These are phyloP conservation scores for Clarias batrachus DNA, from an alignment of 2,113 vertebrate genomes.

Conservation along the genomic window DNA sequence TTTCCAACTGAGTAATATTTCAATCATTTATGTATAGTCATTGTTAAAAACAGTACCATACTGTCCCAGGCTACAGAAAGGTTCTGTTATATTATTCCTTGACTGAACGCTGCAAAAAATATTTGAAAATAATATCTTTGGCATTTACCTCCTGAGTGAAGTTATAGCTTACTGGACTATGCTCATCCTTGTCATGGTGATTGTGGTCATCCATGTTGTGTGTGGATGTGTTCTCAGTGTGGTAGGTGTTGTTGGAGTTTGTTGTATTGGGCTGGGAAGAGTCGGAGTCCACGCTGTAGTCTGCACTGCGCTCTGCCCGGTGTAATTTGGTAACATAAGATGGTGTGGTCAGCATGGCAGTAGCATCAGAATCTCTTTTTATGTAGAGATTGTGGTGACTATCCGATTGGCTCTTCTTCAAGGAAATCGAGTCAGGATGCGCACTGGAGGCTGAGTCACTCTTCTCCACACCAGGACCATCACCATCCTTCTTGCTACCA, in stretches of 20 bases:
- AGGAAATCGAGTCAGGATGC: background rate
- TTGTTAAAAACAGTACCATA: background rate
- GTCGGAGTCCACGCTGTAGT: constrained; percentile 20
- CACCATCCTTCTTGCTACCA: constrained; percentile 21
- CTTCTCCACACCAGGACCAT: constrained; percentile 35
- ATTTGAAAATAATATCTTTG: background rate
- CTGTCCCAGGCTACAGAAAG: background rate
- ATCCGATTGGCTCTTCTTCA: constrained; percentile 58
- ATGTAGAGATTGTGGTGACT: constrained; percentile 63
- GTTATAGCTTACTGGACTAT: constrained; percentile 1
- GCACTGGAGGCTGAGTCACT: constrained; percentile 21
- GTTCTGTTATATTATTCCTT: background rate
- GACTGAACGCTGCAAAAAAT: background rate
- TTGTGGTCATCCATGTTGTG: constrained; percentile 15
- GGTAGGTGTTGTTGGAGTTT: constrained; percentile 20
- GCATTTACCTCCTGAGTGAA: constrained; percentile 29
- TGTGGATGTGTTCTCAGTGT: background rate
- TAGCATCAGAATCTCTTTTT: constrained; percentile 60
- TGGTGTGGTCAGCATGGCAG: constrained; percentile 28
- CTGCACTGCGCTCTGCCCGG: constrained; percentile 38
- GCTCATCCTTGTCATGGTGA: background rate
- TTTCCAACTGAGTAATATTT: background rate
- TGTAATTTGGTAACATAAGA: constrained; percentile 43
- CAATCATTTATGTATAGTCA: background rate
- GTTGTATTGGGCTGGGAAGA: constrained; percentile 25